Conservation (phyloP, 2,113 vertebrate genomes). For the Silurus asotus region DNA sequence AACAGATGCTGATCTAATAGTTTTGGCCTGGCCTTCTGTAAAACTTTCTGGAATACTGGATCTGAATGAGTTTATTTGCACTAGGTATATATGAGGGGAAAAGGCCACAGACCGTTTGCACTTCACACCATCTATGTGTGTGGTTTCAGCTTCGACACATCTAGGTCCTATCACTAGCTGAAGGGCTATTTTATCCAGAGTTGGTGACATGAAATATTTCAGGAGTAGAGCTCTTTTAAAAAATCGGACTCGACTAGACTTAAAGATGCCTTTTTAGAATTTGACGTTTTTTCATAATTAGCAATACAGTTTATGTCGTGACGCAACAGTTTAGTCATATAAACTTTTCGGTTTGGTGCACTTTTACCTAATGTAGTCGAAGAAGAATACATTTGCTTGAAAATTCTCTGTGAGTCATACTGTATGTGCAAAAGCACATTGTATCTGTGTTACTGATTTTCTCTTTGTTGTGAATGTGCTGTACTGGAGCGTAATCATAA, state of each 20-base stretch:
- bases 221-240: background rate
- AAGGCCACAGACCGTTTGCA: background rate
- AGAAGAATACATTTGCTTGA: background rate
- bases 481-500: background rate
- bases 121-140: background rate
- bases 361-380: background rate
- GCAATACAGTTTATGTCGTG: background rate
- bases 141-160: background rate
- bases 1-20: conserved; percentile 14
- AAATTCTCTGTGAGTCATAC: background rate
- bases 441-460: background rate
- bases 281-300: background rate
- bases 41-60: background rate
- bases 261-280: background rate
- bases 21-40: background rate
- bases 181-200: background rate
- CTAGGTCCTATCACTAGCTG: background rate
- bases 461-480: background rate
- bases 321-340: background rate
- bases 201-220: background rate
- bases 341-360: background rate
- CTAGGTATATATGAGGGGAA: background rate
- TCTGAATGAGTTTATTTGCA: background rate
- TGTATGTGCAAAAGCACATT: background rate
- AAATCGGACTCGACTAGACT: background rate